These are phyloP conservation scores for Acanthococcus lagerstroemiae DNA, from an alignment of 2,888 invertebrate species.

Conservation along the genomic window DNA sequence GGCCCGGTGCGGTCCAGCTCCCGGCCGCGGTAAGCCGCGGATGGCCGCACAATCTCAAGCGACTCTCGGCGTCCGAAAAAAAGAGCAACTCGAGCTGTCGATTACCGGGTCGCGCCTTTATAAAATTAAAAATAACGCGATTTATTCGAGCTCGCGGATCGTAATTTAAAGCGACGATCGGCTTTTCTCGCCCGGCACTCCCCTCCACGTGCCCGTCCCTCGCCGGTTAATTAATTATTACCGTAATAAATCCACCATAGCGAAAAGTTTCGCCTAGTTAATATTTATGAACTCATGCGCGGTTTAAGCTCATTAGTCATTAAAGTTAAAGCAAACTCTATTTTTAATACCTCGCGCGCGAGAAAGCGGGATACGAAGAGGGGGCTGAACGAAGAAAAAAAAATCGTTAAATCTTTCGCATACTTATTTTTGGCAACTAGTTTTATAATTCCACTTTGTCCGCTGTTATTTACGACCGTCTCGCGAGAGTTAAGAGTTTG, in stretches of 20 bases:
- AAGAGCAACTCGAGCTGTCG: too few relatives aligned
- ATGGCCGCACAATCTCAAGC: too few relatives aligned
- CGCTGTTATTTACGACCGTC: conserved; percentile 6
- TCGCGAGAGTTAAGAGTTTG: not conserved
- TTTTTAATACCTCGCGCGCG: not conserved
- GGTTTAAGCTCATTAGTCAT: conserved; percentile 23
- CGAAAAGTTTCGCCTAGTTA: conserved; percentile 24
- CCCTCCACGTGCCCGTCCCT: too few relatives aligned
- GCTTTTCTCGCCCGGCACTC: too few relatives aligned
- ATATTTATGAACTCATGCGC: conserved; percentile 22
- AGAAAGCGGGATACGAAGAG: not conserved
- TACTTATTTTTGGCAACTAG: conserved; percentile 8
- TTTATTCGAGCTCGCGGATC: too few relatives aligned
- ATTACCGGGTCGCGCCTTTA: too few relatives aligned
- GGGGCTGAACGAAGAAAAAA: not conserved
- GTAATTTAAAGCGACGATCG: too few relatives aligned
- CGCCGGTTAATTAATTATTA: not conserved
- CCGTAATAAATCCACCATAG: not conserved
- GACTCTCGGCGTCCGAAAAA: too few relatives aligned
- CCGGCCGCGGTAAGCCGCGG: too few relatives aligned
- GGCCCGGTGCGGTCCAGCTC: too few relatives aligned
- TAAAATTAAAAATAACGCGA: too few relatives aligned
- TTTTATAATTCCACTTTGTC: conserved; percentile 5
- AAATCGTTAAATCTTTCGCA: conserved; percentile 16
- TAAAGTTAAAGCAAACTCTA: conserved; percentile 15